Base-by-base conservation (phyloP, 2,797 vertebrate genomes). In the Macrochelys suwanniensis region DNA sequence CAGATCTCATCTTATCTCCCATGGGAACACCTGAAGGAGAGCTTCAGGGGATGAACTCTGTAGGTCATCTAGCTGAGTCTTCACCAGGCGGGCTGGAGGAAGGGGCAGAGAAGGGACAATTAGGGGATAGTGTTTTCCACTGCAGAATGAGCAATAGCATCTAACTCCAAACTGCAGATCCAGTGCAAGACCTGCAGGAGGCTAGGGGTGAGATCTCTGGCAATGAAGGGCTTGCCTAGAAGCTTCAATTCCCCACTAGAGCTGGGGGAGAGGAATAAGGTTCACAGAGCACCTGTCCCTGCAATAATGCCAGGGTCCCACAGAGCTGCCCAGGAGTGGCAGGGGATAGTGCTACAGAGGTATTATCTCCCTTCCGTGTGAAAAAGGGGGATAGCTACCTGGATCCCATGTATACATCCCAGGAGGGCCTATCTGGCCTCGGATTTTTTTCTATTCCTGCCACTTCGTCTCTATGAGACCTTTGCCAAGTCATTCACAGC, bases 81-180 rank as follows among this genome's bases (percentile, higher is more conserved):
- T 37, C 54, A 0, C 31, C 6, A 2, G 23, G 65, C 65, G 11
- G n/a, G 65, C n/a, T 71, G 65, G 12, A 28, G 28, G 33, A 28
- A 47, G 2, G 13, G 12, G 2, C 12, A 88, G 33, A n/a, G 71
- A 1, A 50, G 74, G n/a, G 47, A 89, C 21, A 77, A 49, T 47
- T 76, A 47, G 25, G 23, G 12, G 42, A 26, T 3, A 7, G 9
- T 21, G 11, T 45, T 42, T 42, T 13, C 11, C 2, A 0, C 7
- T 5, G 13, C 0, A 8, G 25, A 1, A 9, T 15, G 21, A 92
- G n/a, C 79, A 83, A 53, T 33, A 76, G 76, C 6, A 45, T 13
- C 33, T 71, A 4, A 19, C 7, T 16, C 77, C 88, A 53, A 12
- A 59, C 7, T 21, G 8, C 45, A 50, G 80, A 7, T 26, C 23